Evolutionary conservation across 1,140 invertebrate species (phyloP).

Genomic region (Drosophila sturtevanti): DNA sequence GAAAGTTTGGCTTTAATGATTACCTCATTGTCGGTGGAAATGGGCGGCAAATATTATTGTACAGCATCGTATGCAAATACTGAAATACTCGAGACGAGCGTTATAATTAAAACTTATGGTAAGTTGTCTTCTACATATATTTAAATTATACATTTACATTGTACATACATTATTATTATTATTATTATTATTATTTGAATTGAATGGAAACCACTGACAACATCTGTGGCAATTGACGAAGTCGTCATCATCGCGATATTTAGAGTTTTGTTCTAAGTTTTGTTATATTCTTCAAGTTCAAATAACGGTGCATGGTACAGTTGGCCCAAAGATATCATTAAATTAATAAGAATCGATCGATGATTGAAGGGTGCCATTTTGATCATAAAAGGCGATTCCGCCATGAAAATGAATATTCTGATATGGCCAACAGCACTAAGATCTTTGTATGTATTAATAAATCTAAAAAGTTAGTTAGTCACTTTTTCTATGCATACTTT

Average conservation of each 20-base stretch:
- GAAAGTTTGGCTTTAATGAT: slow-evolving; percentile 89
- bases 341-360: too few species aligned
- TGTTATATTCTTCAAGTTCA: too few species aligned
- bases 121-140: slow-evolving; percentile 68
- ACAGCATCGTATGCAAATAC: slow-evolving; percentile 89
- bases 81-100: slow-evolving; percentile 86
- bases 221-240: neutral
- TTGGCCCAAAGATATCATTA: too few species aligned
- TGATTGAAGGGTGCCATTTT: too few species aligned
- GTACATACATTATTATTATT: neutral
- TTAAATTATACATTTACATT: neutral
- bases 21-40: slow-evolving; percentile 87
- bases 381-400: too few species aligned
- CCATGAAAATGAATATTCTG: too few species aligned
- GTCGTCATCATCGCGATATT: neutral
- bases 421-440: too few species aligned
- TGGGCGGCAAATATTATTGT: slow-evolving; percentile 93
- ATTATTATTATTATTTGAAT: neutral
- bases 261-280: neutral
- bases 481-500: neutral
- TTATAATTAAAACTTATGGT: slow-evolving; percentile 90
- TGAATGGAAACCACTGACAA: neutral
- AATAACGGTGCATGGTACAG: neutral
- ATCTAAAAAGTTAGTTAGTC: too few species aligned
- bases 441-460: too few species aligned